Percentiles rank a stretch among this genome's conserved stretches.
These are phyloP conservation scores for Carassius auratus DNA, from an alignment of 2,113 vertebrate genomes.

Conservation along the genomic window DNA sequence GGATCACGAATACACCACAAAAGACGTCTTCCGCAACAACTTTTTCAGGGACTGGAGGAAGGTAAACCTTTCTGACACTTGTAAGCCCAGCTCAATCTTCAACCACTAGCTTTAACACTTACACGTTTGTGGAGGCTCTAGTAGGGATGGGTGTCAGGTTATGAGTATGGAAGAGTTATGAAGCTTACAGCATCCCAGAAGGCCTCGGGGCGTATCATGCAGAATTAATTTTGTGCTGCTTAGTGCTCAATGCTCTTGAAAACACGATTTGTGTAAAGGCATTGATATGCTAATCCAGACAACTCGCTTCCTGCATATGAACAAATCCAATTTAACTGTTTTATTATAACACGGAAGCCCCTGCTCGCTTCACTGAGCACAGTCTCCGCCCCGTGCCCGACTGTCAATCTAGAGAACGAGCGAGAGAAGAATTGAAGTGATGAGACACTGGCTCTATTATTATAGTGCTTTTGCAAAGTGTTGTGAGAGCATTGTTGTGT, in stretches of 20 bases:
- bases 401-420: slow-evolving; percentile 71
- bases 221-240: slow-evolving; percentile 81
- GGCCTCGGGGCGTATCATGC: slow-evolving; percentile 75
- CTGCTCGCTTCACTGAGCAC: slow-evolving; percentile 70
- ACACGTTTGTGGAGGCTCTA: slow-evolving; percentile 4
- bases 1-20: slow-evolving; percentile 82
- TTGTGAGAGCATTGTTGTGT: not conserved
- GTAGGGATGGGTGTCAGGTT: slow-evolving; percentile 19
- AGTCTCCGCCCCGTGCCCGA: slow-evolving; percentile 65
- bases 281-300: slow-evolving; percentile 85
- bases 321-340: slow-evolving; percentile 85
- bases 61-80: slow-evolving; percentile 60
- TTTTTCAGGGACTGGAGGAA: slow-evolving; percentile 80
- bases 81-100: not conserved
- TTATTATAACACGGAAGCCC: slow-evolving; percentile 77
- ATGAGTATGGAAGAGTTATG: not conserved
- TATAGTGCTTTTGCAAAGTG: not conserved
- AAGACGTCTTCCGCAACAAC: slow-evolving; percentile 76
- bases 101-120: slow-evolving; percentile 24
- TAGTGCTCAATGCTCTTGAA: slow-evolving; percentile 81
- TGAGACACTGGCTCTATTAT: slow-evolving; percentile 2
- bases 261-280: slow-evolving; percentile 82
- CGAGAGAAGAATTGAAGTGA: slow-evolving; percentile 15
- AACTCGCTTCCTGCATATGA: slow-evolving; percentile 77
- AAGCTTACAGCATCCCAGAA: slow-evolving; percentile 55